Base-by-base conservation (phyloP, 1,140 invertebrate genomes). In the Conus betulinus region DNA sequence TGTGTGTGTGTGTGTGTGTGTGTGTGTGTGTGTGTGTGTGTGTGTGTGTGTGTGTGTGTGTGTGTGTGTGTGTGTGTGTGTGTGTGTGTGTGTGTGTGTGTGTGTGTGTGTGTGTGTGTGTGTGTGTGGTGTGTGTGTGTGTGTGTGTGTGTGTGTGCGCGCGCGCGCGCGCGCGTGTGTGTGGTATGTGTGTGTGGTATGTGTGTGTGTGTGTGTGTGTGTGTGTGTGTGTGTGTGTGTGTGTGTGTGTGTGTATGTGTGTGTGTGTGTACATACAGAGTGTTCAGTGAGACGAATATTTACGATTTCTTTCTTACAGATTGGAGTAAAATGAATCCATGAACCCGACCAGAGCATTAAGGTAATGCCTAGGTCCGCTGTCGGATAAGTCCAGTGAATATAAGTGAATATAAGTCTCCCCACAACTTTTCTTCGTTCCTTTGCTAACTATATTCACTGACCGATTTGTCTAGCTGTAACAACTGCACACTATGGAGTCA, bases 141-240 rank as follows among this genome's bases (percentile, higher is more conserved):
- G 60, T 63, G 60, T 20, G 60, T 63, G 60, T 20, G 60, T 63
- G 60, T 63, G 60, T 20, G 74, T 78, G 74, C n/a, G n/a, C n/a
- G n/a, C n/a, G n/a, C n/a, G n/a, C n/a, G n/a, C n/a, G 74, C 8
- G 57, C 17, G n/a, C n/a, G n/a, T n/a, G n/a, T n/a, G n/a, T n/a
- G n/a, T n/a, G n/a, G n/a, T n/a, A n/a, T n/a, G 74, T 78, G 74
- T n/a, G 74, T 78, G 74, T n/a, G 74, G 74, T n/a, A 5, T 78
- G 74, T 78, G 74, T n/a, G 74, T 5, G 5, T 78, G 15, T 78
- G 74, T 78, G 23, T 78, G 74, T 78, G 23, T 78, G 74, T 13
- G 60, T 63, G 60, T 20, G 60, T 63, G 60, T 20, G 60, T 63
- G 60, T 20, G 60, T 63, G 60, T 63, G 60, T 20, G 74, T 78